Evolutionary conservation across 2,797 vertebrate species (phyloP), one percentile per base, ranked within the genome.

Genomic region (Chiloscyllium punctatum): DNA sequence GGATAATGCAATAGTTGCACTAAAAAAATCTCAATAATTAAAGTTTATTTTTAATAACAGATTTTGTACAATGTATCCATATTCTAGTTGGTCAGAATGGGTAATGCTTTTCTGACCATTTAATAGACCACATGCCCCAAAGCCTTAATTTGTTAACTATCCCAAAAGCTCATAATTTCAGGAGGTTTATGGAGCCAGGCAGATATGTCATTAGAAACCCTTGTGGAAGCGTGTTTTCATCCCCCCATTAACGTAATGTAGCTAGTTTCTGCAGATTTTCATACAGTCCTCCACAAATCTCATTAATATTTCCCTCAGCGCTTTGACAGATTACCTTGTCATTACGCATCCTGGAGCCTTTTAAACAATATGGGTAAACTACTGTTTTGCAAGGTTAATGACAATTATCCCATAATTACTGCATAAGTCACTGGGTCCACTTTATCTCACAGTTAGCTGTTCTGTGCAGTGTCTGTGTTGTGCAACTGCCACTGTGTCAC

Each of bases 311-410:
- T 98, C 98, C 98, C 98, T 98, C 98, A 98, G 98, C 97, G 98
- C 98, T 99, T 99, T 99, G 99, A 99, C 99, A 99, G 99, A 99
- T 99, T 99, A 99, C 98, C 98, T 99, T 99, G 99, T 99, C 99
- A 99, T 99, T 99, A 99, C 97, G 98, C 98, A 99, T 99, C 98
- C 98, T 98, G 98, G 98, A 99, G 98, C 99, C 98, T 98, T 99
- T 98, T 99, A 98, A 99, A 99, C 98, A 99, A 99, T 99, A 98
- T 98, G 98, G 98, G 98, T 98, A 99, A 99, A 99, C 98, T 99
- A 99, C 98, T 98, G 98, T 99, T 99, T 94, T 99, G 98, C 97
- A 98, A 99, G 99, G 99, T 99, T 99, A 99, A 99, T 99, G 99
- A 99, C 99, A 99, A 99, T 99, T 99, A 99, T 98, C 98, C 98